Base-by-base conservation (phyloP, 2,797 vertebrate species). In the Mycteria americana region DNA sequence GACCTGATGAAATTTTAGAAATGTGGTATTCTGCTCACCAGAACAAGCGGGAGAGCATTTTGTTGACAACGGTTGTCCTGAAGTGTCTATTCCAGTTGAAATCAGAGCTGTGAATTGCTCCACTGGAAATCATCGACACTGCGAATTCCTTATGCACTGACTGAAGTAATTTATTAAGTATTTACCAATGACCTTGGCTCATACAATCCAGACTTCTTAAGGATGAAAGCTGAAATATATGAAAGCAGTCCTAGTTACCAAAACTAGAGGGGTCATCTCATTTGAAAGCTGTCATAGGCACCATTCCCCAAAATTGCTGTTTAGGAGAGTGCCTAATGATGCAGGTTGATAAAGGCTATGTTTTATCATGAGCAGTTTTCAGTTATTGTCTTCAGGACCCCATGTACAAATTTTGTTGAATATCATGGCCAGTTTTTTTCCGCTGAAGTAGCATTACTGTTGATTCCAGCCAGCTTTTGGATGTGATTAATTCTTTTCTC, bases 391-490 rank as follows among this genome's bases (percentile, higher is more conserved):
- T 85, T 90, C 67, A 87, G 21, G 33, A 67, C 5, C 7, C 7
- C 9, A 22, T 15, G 7, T 35, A 39, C 6, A 62, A 24, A 67
- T 48, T 30, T 31, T 9, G 12, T n/a, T 12, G 3, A 53, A 21
- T 69, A n/a, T 48, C 16, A n/a, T 15, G 25, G 9, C 4, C 17
- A 5, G 18, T 69, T 46, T 69, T 59, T 24, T 23, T 4, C 13
- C 10, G 27, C 8, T 28, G 10, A 70, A 81, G 70, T 21, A 62
- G 1, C 0, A 1, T n/a, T 50, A 3, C 11, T 83, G 2, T 39
- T 80, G 12, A 24, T 80, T 91, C 13, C 14, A 65, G n/a, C 16
- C 4, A 76, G 10, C 25, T 59, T 94, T 91, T 51, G 33, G 24
- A 72, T 72, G 8, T 41, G 41, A 70, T 31, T 15, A 64, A 64